phyloP scores from a whole-genome alignment of 1,140 invertebrate species.

The Drosophila kikkawai region DNA sequence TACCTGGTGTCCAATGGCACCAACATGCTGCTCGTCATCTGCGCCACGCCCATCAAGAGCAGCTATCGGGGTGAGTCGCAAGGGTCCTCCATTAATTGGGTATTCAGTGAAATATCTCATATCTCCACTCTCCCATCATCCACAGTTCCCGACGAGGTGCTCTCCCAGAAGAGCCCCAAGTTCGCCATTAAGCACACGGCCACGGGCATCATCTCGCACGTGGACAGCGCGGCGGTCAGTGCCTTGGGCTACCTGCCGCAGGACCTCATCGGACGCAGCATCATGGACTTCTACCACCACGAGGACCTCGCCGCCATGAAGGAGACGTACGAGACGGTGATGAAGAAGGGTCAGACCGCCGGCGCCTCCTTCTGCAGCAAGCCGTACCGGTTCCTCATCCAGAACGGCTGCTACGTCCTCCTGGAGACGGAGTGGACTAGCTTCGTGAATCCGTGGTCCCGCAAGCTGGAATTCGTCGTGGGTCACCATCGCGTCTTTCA shows the following conservation, averaged over 20 bases:
- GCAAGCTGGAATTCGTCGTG: conserved; percentile 95
- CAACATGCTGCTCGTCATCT: conserved; percentile 89
- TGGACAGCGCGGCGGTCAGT: conserved; percentile 91
- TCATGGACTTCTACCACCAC: conserved; percentile 95
- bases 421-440: conserved; percentile 97
- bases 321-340: conserved; percentile 93
- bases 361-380: conserved; percentile 91
- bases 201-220: conserved; percentile 90
- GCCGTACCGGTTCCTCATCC: conserved; percentile 90
- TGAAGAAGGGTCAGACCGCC: conserved; percentile 86
- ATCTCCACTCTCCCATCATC: no score
- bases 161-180: conserved; percentile 86
- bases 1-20: conserved; percentile 68
- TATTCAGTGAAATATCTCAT: background rate
- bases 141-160: conserved; percentile 88
- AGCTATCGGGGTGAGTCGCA: conserved; percentile 89
- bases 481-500: conserved; percentile 94
- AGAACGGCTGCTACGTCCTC: conserved; percentile 93
- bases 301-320: conserved; percentile 92
- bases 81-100: background rate
- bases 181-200: conserved; percentile 93
- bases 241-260: conserved; percentile 95
- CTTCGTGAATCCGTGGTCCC: conserved; percentile 97
- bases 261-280: conserved; percentile 92
- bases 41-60: conserved; percentile 90